These are phyloP conservation scores for Machaerirhynchus nigripectus DNA, from an alignment of 2,113 vertebrate species.

Conservation along the genomic window DNA sequence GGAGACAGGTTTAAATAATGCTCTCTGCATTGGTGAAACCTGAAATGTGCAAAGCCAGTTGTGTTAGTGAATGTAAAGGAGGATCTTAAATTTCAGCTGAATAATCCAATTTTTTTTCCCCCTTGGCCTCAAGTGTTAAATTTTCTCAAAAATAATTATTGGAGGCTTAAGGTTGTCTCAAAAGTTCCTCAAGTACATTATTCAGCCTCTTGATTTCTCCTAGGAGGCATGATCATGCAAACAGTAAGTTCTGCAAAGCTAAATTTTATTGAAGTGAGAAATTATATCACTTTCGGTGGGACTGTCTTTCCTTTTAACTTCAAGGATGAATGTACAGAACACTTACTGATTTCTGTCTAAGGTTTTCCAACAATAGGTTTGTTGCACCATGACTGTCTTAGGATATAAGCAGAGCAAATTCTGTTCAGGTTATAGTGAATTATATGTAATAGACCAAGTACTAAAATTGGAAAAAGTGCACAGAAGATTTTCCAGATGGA, in stretches of 20 bases:
- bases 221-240: neutral
- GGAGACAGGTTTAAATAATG: neutral
- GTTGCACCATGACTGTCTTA: neutral
- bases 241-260: neutral
- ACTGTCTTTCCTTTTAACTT: neutral
- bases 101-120: fast-evolving
- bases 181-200: neutral
- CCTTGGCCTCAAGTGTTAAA: neutral
- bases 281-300: neutral
- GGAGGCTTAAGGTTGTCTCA: neutral
- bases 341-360: neutral
- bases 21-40: neutral
- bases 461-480: constrained; percentile 26
- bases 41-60: neutral
- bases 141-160: neutral
- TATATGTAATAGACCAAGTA: neutral
- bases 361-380: neutral
- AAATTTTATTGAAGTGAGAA: neutral
- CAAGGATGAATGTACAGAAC: neutral
- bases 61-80: neutral
- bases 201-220: neutral
- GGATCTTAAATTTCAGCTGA: neutral
- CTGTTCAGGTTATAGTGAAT: neutral
- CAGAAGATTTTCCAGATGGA: constrained; percentile 63
- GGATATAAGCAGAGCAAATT: neutral